Evolutionary conservation across 1,140 invertebrate species (phyloP).

Genomic region (Orussus abietinus): DNA sequence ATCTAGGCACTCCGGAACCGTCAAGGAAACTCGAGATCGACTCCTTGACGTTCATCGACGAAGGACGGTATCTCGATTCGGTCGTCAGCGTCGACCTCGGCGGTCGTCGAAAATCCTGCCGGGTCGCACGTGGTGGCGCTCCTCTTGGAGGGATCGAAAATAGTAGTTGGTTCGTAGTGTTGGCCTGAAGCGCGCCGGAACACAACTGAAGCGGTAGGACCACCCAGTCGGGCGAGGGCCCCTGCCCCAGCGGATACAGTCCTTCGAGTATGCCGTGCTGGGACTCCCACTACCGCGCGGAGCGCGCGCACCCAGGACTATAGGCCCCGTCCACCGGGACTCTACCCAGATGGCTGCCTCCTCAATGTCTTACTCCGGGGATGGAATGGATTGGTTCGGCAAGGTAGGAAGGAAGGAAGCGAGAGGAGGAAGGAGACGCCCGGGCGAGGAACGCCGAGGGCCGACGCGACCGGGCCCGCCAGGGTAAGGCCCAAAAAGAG

Average conservation of each 20-base stretch:
- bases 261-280: conserved; percentile 39
- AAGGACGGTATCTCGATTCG: no score
- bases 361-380: conserved; percentile 52
- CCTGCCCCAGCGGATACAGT: conserved; percentile 41
- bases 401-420: conserved; percentile 25
- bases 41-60: no score
- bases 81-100: no score
- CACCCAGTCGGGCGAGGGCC: conserved; percentile 51
- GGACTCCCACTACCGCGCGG: conserved; percentile 46
- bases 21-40: no score
- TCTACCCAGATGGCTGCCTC: conserved; percentile 50
- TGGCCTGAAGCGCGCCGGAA: conserved; percentile 52
- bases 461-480: no score
- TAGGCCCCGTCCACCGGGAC: conserved; percentile 23
- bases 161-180: conserved; percentile 44
- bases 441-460: conserved; percentile 16
- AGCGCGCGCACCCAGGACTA: conserved; percentile 29
- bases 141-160: conserved; percentile 18
- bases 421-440: conserved; percentile 11
- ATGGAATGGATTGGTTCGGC: conserved; percentile 47
- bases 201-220: conserved; percentile 55
- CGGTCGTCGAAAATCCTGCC: no score
- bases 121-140: conserved; percentile 7
- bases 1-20: no score
- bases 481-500: no score